Base-by-base conservation (phyloP, 2,888 invertebrate species). In the Monochamus alternatus region DNA sequence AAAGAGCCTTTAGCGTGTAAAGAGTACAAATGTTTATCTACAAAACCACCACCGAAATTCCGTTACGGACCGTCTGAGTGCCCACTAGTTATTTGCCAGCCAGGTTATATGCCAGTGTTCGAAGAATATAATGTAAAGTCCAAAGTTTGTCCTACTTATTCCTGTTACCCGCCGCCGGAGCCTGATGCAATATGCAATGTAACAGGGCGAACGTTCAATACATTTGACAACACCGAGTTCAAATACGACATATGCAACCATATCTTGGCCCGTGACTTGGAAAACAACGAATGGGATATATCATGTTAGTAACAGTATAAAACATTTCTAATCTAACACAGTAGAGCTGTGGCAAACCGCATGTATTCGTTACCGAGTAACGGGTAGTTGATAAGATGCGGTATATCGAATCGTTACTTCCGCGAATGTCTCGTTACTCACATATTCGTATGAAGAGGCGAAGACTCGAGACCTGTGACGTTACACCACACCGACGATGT, bases 201-300 rank as follows among this genome's bases (percentile, higher is more conserved):
- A n/a, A 94, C 93, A 1, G 95, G 95, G 0, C 92, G 94, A 71
- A 94, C 93, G 0, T 93, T 96, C 85, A 93, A 91, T 80, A 96
- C 96, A 0, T 96, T 97, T 84, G 96, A 96, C 86, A 93, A 93
- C 14, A 90, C 92, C 0, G 93, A 95, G 84, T 96, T 93, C 86
- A 95, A 95, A 82, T 95, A 94, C 82, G 95, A 96, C 81, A 91
- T 95, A 14, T 97, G 96, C 87, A 93, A 94, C 89, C 96, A 97
- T 87, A 92, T 95, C 62, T 88, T 95, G 58, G 95, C 94, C 0
- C 90, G 94, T 74, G 95, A 96, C 87, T 90, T 93, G 81, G 88
- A 91, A 9, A 89, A 91, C 76, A 91, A 92, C 63, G 90, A 92
- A 52, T 97, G 96, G 95, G 91, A 91, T 65, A 90, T 96, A 64